phyloP scores from a whole-genome alignment of 2,797 vertebrate genomes.

The Pterois miles region DNA sequence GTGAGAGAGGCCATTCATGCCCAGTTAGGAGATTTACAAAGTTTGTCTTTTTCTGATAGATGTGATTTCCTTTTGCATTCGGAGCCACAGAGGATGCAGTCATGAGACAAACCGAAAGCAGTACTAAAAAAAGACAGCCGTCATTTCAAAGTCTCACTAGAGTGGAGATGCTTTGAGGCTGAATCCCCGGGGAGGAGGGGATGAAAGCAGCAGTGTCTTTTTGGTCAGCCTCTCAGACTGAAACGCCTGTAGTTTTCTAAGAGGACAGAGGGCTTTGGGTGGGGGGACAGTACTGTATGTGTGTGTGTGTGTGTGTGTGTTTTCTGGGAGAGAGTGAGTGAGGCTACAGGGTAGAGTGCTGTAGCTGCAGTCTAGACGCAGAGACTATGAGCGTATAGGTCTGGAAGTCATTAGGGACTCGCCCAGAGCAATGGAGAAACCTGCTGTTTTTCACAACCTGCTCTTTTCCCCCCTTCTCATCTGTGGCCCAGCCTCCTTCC shows the following conservation, averaged over 20 bases:
- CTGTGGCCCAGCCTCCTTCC: constrained; percentile 45
- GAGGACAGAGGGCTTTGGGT: constrained; percentile 34
- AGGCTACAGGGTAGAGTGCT: constrained; percentile 33
- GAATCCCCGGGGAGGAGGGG: constrained; percentile 50
- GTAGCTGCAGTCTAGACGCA: constrained; percentile 69
- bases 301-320: constrained; percentile 4
- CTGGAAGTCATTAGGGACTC: constrained; percentile 83
- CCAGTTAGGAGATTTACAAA: constrained; percentile 67
- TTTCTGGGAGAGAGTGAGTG: constrained; percentile 21
- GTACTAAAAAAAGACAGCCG: not conserved
- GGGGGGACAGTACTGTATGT: not conserved
- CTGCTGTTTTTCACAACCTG: constrained; percentile 80
- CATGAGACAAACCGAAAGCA: constrained; percentile 43
- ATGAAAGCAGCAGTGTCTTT: constrained; percentile 64
- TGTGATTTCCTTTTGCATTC: constrained; percentile 45
- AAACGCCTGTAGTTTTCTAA: constrained; percentile 57
- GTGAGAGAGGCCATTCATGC: constrained; percentile 48
- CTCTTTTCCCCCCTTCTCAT: constrained; percentile 49
- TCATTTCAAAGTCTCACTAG: constrained; percentile 61
- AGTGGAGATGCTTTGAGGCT: constrained; percentile 50
- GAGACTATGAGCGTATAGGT: constrained; percentile 53
- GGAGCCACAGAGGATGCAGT: constrained; percentile 39
- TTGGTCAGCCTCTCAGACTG: constrained; percentile 49
- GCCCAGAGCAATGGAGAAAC: constrained; percentile 80
- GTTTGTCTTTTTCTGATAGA: constrained; percentile 60